Evolutionary conservation across 2,113 vertebrate species (phyloP).

Genomic region (Theristicus caerulescens): DNA sequence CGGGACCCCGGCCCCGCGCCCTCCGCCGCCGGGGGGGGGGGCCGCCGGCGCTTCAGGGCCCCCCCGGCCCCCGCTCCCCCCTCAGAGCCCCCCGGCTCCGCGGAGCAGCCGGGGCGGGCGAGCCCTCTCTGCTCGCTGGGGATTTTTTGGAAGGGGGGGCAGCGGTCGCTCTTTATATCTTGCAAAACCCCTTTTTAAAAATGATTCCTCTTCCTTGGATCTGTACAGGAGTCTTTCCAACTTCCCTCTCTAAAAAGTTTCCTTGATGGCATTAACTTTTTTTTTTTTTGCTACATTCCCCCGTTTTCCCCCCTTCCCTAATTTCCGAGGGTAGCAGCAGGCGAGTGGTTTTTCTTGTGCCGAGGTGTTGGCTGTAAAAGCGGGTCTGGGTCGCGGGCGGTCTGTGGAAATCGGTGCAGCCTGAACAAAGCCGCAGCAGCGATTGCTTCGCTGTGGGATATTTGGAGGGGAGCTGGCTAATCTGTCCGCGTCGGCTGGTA

Average conservation of each 20-base stretch:
- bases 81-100: neutral
- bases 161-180: neutral
- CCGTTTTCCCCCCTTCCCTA: neutral
- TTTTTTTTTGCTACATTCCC: no score
- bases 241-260: constrained; percentile 23
- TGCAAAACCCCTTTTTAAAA: neutral
- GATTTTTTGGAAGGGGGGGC: neutral
- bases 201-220: neutral
- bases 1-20: neutral
- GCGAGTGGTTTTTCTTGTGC: neutral
- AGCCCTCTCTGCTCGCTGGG: neutral
- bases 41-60: neutral
- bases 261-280: constrained; percentile 6
- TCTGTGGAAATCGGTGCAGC: neutral
- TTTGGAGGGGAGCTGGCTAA: neutral
- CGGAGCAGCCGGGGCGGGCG: neutral
- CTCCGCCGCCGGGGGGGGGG: no score
- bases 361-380: neutral
- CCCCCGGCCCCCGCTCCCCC: neutral
- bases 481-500: neutral
- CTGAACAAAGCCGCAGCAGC: constrained; percentile 51
- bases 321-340: neutral
- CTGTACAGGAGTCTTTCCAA: neutral
- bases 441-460: neutral
- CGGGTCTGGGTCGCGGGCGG: neutral